Percentiles rank a stretch among this genome's conserved stretches.
Conservation (phyloP, 2,113 vertebrate species). For the Otolemur garnettii region DNA sequence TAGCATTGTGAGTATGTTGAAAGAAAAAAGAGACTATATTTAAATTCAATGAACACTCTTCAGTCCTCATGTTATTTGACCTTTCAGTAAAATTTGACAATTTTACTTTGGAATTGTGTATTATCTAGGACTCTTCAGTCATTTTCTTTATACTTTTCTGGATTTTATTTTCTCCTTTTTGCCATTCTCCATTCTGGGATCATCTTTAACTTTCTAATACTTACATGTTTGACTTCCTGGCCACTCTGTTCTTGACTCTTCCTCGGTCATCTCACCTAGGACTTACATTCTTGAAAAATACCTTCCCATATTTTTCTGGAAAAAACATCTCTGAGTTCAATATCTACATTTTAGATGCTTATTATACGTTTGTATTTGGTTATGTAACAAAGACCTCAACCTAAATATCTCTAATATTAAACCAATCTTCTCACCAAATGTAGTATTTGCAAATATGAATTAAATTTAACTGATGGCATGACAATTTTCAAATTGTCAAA, state of each 20-base stretch:
- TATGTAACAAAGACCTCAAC: neutral
- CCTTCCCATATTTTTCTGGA: neutral
- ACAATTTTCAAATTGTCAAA: neutral
- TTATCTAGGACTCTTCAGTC: neutral
- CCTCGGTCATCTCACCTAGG: neutral
- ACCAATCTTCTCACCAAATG: neutral
- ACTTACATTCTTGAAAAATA: neutral
- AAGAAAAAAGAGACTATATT: neutral
- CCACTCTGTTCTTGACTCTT: neutral
- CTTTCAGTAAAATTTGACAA: neutral
- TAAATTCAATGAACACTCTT: neutral
- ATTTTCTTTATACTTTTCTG: neutral
- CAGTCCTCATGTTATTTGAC: neutral
- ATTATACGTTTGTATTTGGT: neutral
- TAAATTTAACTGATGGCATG: neutral
- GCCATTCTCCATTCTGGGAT: neutral
- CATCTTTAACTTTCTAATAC: neutral
- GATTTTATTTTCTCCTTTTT: neutral
- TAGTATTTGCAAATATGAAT: neutral
- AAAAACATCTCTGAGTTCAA: neutral
- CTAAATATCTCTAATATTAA: neutral
- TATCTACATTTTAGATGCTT: neutral
- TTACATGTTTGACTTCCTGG: neutral
- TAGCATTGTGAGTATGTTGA: neutral
- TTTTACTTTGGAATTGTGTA: neutral